phyloP scores from a whole-genome alignment of 2,888 invertebrate genomes.

The Zonitis immaculata region DNA sequence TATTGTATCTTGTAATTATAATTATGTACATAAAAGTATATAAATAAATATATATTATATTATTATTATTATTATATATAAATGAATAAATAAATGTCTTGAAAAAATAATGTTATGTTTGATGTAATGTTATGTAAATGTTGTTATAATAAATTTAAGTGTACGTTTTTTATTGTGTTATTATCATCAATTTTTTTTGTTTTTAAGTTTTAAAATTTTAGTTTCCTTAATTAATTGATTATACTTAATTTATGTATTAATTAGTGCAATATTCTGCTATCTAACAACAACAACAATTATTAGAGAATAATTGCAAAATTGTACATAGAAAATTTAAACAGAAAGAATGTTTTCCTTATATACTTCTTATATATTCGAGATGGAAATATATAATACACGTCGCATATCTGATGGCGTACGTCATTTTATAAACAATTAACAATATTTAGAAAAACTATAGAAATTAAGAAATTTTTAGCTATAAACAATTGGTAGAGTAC shows the following conservation, averaged over 20 bases:
- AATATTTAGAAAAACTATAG: constrained; percentile 11
- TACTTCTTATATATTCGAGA: too few relatives aligned
- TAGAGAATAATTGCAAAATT: too few relatives aligned
- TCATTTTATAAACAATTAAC: constrained; percentile 13
- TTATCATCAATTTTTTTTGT: constrained; percentile 12
- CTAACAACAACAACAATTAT: too few relatives aligned
- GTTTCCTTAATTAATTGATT: too few relatives aligned
- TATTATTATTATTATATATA: constrained; percentile 9
- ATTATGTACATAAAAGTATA: constrained; percentile 31
- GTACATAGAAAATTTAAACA: constrained; percentile 13
- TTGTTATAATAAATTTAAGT: constrained; percentile 27
- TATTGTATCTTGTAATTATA: constrained; percentile 32
- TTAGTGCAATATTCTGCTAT: too few relatives aligned
- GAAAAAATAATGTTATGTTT: constrained; percentile 32
- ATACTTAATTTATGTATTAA: too few relatives aligned
- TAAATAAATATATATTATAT: constrained; percentile 2
- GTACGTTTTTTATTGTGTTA: constrained; percentile 22
- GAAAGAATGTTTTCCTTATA: not conserved
- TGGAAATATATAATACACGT: constrained; percentile 16
- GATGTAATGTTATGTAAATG: constrained; percentile 32
- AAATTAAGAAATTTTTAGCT: constrained; percentile 18
- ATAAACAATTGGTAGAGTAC: constrained; percentile 25
- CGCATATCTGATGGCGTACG: constrained; percentile 18
- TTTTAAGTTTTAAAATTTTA: too few relatives aligned
- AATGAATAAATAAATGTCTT: constrained; percentile 32